These are phyloP conservation scores for Semnopithecus entellus DNA, from an alignment of 2,113 vertebrate species.

Conservation along the genomic window DNA sequence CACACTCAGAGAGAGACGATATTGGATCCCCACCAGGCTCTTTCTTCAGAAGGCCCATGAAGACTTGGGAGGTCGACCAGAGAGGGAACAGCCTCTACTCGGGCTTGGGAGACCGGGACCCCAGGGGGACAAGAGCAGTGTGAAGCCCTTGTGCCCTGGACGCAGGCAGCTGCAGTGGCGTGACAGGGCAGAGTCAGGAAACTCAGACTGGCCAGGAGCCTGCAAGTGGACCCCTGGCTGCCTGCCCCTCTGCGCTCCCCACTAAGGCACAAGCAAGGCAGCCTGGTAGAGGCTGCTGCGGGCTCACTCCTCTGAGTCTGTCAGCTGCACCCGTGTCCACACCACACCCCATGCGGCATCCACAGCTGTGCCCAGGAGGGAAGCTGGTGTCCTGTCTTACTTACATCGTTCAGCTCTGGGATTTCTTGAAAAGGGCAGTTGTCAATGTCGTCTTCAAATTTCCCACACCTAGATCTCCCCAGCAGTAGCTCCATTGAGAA, in stretches of 20 bases:
- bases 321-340: rapidly evolving
- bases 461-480: background rate
- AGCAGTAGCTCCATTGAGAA: too few relatives aligned
- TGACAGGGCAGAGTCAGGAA: background rate
- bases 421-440: conserved; percentile 34
- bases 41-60: background rate
- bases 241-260: background rate
- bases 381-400: background rate
- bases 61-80: background rate
- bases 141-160: too few relatives aligned
- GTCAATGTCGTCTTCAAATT: background rate
- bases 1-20: too few relatives aligned
- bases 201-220: background rate
- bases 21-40: too few relatives aligned
- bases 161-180: background rate
- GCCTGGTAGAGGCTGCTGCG: too few relatives aligned
- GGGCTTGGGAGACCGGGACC: too few relatives aligned
- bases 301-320: background rate
- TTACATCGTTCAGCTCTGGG: background rate
- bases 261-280: background rate
- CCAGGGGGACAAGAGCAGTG: too few relatives aligned
- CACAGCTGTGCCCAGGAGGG: background rate
- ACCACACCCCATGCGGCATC: rapidly evolving
- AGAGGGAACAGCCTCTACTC: too few relatives aligned
- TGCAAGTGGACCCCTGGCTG: background rate